A percentile compares a stretch with the other conserved stretches of the same genome.
phyloP scores from a whole-genome alignment of 2,888 invertebrate species.

The Neoitamus cyanurus region DNA sequence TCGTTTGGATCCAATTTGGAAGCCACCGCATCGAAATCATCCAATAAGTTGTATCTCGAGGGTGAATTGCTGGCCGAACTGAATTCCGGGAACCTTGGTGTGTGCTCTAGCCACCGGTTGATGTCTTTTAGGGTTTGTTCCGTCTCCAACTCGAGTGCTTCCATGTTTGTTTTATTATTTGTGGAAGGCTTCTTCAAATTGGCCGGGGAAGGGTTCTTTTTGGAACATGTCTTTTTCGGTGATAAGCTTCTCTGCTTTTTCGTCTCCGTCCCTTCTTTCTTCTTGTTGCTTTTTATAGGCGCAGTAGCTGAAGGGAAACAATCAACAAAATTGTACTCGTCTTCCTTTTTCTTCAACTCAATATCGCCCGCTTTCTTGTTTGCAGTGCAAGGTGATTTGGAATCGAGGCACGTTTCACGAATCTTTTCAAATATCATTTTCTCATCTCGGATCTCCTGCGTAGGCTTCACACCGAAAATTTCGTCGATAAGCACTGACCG shows the following conservation, averaged over 20 bases:
- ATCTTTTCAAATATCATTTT: constrained; percentile 50
- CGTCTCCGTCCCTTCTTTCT: constrained; percentile 53
- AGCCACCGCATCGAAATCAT: constrained; percentile 70
- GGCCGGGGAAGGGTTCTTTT: constrained; percentile 54
- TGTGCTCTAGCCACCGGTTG: constrained; percentile 88
- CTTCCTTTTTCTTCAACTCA: background rate
- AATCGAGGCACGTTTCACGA: constrained; percentile 47
- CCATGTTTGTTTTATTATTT: constrained; percentile 64
- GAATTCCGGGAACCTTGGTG: constrained; percentile 79
- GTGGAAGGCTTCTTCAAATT: constrained; percentile 41
- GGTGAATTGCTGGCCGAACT: constrained; percentile 85
- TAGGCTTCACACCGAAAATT: constrained; percentile 52
- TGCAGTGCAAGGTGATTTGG: constrained; percentile 3
- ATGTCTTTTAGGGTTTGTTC: constrained; percentile 80
- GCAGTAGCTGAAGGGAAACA: constrained; percentile 59
- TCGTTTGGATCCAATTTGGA: constrained; percentile 66
- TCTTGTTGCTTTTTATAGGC: constrained; percentile 56
- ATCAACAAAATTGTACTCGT: constrained; percentile 58
- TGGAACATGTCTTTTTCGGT: constrained; percentile 25
- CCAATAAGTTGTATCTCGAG: constrained; percentile 73
- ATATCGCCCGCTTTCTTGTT: background rate
- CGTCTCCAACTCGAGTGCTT: constrained; percentile 77
- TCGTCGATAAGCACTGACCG: constrained; percentile 51
- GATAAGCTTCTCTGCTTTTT: constrained; percentile 53
- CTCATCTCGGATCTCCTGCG: constrained; percentile 50